Conservation (phyloP, 2,888 invertebrate genomes). For the Abrostola triplasia region DNA sequence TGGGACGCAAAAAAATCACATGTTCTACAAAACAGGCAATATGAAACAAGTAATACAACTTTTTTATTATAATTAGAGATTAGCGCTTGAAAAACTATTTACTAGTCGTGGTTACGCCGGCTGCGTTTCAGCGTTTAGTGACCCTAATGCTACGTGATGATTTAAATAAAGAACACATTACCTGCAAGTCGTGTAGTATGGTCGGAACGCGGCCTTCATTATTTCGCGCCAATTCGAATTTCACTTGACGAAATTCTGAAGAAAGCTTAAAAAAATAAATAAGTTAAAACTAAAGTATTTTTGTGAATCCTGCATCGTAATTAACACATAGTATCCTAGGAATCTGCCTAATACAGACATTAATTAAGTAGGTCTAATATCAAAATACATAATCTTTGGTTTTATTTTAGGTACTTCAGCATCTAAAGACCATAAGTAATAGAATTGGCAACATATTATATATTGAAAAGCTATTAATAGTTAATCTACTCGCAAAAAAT, state of each 20-base stretch:
- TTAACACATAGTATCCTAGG: too few relatives aligned
- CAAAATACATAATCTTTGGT: too few relatives aligned
- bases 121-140: conserved; percentile 33
- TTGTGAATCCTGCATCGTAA: background rate
- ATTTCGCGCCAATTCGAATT: conserved; percentile 61
- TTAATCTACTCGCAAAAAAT: conserved; percentile 23
- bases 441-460: too few relatives aligned
- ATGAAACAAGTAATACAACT: conserved; percentile 13
- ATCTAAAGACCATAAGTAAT: too few relatives aligned
- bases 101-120: conserved; percentile 38
- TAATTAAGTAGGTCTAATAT: too few relatives aligned
- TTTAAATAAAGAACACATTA: conserved; percentile 43
- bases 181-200: conserved; percentile 72
- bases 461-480: conserved; percentile 19
- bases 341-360: too few relatives aligned
- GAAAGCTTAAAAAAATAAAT: background rate
- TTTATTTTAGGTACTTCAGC: too few relatives aligned
- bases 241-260: conserved; percentile 57
- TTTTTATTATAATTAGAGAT: conserved; percentile 29
- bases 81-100: conserved; percentile 37
- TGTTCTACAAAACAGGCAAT: conserved; percentile 13
- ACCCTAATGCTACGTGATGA: conserved; percentile 22
- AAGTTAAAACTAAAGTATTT: background rate
- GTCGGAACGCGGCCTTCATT: conserved; percentile 58
- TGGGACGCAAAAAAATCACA: background rate